A percentile compares a stretch with the other conserved stretches of the same genome.
phyloP scores from a whole-genome alignment of 2,888 invertebrate species.

The Neelides folsomi region DNA sequence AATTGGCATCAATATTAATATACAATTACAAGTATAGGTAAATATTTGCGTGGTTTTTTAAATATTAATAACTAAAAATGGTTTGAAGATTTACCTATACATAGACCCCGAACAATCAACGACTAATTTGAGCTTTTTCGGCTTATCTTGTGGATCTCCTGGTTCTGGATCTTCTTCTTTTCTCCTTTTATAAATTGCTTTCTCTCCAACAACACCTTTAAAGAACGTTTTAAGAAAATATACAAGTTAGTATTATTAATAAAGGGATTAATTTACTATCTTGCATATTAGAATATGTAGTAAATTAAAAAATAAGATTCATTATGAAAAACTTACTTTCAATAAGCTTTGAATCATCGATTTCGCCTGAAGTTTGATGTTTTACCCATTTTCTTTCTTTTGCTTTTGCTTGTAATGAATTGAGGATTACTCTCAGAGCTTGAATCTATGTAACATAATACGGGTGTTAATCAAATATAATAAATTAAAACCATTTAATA shows the following conservation, averaged over 20 bases:
- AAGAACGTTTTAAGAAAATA: conserved; percentile 5
- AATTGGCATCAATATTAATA: not conserved
- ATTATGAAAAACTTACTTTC: conserved; percentile 60
- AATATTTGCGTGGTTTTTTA: not conserved
- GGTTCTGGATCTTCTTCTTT: conserved; percentile 75
- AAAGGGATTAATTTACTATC: not conserved
- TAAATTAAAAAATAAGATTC: conserved; percentile 22
- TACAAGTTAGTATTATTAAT: not conserved
- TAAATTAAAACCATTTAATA: too few species aligned
- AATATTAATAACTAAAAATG: not conserved
- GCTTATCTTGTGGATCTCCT: conserved; percentile 71
- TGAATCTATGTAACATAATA: conserved; percentile 46
- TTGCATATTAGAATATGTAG: not conserved
- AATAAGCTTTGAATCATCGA: conserved; percentile 87
- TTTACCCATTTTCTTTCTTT: conserved; percentile 87
- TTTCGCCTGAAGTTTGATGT: conserved; percentile 86
- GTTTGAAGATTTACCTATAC: conserved; percentile 52
- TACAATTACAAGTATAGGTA: not conserved
- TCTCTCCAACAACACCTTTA: conserved; percentile 72
- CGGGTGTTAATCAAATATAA: not conserved
- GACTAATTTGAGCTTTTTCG: conserved; percentile 72
- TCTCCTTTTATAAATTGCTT: conserved; percentile 71
- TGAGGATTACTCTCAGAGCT: conserved; percentile 70
- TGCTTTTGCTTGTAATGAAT: conserved; percentile 75
- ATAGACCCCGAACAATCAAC: conserved; percentile 93